Evolutionary conservation across 1,140 invertebrate genomes (phyloP), one percentile per base, ranked within the genome.

Genomic region (Drosophila takahashii): DNA sequence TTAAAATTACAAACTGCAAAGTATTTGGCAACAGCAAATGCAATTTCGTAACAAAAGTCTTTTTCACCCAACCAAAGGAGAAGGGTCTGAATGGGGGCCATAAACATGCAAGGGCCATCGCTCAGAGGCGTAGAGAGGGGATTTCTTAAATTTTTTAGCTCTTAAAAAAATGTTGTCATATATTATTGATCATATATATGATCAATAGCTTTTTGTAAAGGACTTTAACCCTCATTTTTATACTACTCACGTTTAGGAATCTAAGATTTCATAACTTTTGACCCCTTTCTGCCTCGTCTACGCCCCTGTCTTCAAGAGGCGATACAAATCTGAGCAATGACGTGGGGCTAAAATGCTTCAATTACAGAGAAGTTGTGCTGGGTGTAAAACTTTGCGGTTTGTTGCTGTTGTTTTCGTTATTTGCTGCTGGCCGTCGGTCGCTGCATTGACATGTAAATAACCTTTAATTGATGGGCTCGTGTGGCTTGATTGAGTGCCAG

Each of bases 401-500:
- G 64, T 66, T 57, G 52, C 39, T 65, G 51, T 64, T 64, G 41
- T 39, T 64, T 48, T 75, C 57, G 42, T 44, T 47, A 54, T 44
- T 62, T 42, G 29, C 15, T 41, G 52, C 54, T 34, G 57, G 32
- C 53, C 52, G 41, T 11, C 42, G 48, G 67, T 32, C 52, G 52
- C 54, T 84, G 84, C 84, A 89, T 87, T 87, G 84, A 87, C 83
- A 87, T 89, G 83, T 79, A 87, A 89, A 87, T 87, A 84, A 89
- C 84, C 83, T 89, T 87, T 87, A 87, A 87, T 87, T 87, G 84
- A 89, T 87, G 83, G 84, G 79, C 79, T 48, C 65, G 66, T 48
- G 72, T 53, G 57, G 77, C 69, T 87, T 83, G 84, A 86, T 89
- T 78, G 74, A 85, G 83, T 87, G 78, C 47, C 50, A 48, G 69